Percentiles rank a stretch among this genome's conserved stretches.
These are phyloP conservation scores for Leptopilina clavipes DNA, from an alignment of 1,140 invertebrate genomes.

Conservation along the genomic window DNA sequence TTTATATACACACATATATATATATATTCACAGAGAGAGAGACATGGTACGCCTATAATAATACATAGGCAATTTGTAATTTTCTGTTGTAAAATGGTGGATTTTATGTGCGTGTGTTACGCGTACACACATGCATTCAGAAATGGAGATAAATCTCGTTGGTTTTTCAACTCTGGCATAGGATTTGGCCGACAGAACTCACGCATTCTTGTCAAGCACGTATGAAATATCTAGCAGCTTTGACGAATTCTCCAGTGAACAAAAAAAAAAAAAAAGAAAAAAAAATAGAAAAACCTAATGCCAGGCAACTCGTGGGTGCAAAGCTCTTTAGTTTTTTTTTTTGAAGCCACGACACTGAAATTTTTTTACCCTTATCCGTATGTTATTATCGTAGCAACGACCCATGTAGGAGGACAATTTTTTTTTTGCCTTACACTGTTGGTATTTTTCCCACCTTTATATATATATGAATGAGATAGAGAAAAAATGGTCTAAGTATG, in stretches of 20 bases:
- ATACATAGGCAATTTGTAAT: neutral
- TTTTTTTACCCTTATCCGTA: constrained; percentile 7
- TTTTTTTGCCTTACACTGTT: neutral
- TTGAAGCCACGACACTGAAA: neutral
- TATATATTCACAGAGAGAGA: neutral
- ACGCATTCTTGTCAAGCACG: neutral
- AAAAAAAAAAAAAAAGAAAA: neutral
- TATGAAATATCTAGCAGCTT: constrained; percentile 4
- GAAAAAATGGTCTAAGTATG: no score
- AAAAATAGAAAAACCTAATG: neutral
- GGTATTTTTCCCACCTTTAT: neutral
- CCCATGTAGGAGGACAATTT: neutral
- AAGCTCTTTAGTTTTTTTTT: constrained; percentile 4
- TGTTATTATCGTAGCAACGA: constrained; percentile 1
- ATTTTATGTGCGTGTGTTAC: neutral
- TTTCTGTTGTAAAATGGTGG: neutral
- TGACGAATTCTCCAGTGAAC: neutral
- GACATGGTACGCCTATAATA: neutral
- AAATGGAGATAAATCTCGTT: neutral
- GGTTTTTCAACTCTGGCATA: neutral
- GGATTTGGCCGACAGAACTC: neutral
- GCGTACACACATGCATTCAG: neutral
- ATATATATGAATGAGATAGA: neutral
- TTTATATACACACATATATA: neutral
- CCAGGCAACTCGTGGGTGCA: neutral